Conservation (phyloP, 2,113 vertebrate species). For the Chiloscyllium plagiosum region DNA sequence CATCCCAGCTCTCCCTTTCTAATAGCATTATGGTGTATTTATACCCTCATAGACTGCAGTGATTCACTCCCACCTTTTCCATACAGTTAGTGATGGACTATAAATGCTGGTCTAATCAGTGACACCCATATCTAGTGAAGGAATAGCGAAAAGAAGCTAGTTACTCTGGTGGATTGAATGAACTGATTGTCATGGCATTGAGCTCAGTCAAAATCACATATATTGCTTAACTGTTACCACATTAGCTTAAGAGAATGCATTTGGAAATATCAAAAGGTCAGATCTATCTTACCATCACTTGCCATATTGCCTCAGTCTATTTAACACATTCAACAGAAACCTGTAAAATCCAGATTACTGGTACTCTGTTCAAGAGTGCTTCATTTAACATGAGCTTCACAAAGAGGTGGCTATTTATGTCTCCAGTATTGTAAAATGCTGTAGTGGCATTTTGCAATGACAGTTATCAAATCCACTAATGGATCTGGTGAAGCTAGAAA, state of each 20-base stretch:
- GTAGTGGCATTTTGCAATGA: not conserved
- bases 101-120: no score
- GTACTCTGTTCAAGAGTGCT: not conserved
- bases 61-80: no score
- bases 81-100: no score
- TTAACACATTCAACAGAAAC: not conserved
- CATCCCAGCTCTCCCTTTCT: no score
- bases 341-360: not conserved
- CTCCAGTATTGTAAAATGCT: not conserved
- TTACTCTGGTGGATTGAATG: not conserved
- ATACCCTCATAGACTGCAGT: no score
- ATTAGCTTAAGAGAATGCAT: not conserved
- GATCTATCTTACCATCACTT: not conserved
- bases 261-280: not conserved
- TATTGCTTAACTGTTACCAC: not conserved
- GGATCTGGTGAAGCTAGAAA: not conserved
- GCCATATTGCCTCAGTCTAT: not conserved
- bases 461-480: not conserved
- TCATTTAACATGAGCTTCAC: not conserved
- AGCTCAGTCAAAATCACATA: not conserved
- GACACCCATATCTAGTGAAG: no score
- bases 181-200: constrained; percentile 7
- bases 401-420: not conserved
- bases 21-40: no score
- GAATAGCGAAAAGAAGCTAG: no score